Evolutionary conservation across 23 tunicate genomes (phyloP).

Genomic region (Botrylloides violaceus): DNA sequence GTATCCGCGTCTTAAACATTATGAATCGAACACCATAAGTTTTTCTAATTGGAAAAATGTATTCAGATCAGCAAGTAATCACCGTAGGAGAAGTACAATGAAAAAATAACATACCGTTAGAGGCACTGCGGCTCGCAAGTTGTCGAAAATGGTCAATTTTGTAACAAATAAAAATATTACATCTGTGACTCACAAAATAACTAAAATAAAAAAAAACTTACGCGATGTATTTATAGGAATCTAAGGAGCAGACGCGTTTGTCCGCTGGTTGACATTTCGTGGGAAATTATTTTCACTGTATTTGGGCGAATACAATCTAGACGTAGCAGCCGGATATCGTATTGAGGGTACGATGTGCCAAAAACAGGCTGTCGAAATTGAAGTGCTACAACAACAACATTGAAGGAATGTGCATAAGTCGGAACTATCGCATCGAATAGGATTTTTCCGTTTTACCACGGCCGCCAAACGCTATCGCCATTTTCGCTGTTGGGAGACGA

Average conservation of each 20-base stretch:
- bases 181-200: not conserved
- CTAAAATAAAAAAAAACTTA: not conserved
- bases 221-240: not conserved
- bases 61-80: not conserved
- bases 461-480: constrained; percentile 21
- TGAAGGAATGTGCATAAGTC: not conserved
- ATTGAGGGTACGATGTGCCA: not conserved
- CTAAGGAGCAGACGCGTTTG: not conserved
- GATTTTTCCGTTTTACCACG: constrained; percentile 15
- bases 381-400: not conserved
- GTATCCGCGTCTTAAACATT: not conserved
- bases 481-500: constrained; percentile 11
- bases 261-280: constrained; percentile 1
- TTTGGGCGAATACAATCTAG: not conserved
- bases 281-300: too few relatives aligned
- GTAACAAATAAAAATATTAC: too few relatives aligned
- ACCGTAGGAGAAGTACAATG: not conserved
- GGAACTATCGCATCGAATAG: not conserved
- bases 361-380: not conserved
- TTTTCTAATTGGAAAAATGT: not conserved
- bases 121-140: constrained; percentile 3
- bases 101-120: not conserved
- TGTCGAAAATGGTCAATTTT: not conserved
- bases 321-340: not conserved
- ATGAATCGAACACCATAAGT: not conserved